phyloP scores from a whole-genome alignment of 2,888 invertebrate genomes.

The Macrosoma leucophasiata region DNA sequence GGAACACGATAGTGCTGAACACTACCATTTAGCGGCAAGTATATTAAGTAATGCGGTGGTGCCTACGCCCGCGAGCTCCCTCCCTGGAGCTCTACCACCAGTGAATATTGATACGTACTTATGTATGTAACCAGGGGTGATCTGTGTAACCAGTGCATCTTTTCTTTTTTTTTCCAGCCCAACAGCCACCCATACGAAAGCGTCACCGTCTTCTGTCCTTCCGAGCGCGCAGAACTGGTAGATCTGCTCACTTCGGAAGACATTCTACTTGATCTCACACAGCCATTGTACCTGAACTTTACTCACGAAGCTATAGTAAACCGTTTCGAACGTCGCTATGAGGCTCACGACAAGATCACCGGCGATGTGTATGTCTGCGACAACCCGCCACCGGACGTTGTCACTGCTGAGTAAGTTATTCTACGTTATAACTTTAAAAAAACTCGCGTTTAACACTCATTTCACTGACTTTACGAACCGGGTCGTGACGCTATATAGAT shows the following conservation, averaged over 20 bases:
- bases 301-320: constrained; percentile 88
- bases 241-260: constrained; percentile 85
- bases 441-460: too few species aligned
- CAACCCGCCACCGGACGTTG: constrained; percentile 75
- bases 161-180: constrained; percentile 78
- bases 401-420: constrained; percentile 77
- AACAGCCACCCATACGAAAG: constrained; percentile 88
- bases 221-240: constrained; percentile 82
- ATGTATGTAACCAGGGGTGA: too few species aligned
- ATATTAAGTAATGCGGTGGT: too few species aligned
- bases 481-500: too few species aligned
- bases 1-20: too few species aligned
- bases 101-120: too few species aligned
- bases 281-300: constrained; percentile 90
- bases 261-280: constrained; percentile 85
- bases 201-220: constrained; percentile 90
- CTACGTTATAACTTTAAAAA: too few species aligned
- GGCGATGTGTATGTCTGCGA: constrained; percentile 88
- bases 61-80: too few species aligned
- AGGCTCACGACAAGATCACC: constrained; percentile 86
- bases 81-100: too few species aligned
- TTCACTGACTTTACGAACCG: too few species aligned
- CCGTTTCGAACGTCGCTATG: constrained; percentile 78
- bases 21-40: too few species aligned
- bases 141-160: too few species aligned